Evolutionary conservation across 2,888 invertebrate genomes (phyloP).

Genomic region (Phalangium opilio): DNA sequence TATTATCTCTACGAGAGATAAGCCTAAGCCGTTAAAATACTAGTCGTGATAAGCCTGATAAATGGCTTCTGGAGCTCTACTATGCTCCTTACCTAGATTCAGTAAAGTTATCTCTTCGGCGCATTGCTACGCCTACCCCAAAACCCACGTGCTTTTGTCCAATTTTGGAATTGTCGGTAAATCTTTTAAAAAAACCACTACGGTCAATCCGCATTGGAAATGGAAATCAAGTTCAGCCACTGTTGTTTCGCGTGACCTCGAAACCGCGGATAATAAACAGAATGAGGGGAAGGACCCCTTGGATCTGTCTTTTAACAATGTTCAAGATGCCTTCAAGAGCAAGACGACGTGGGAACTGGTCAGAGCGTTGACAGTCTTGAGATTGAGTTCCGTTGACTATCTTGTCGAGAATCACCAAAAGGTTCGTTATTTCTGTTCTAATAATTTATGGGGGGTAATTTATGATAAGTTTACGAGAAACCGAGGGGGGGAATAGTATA

Average conservation of each 20-base stretch:
- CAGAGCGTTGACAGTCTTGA: slow-evolving; percentile 78
- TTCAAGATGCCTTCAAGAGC: slow-evolving; percentile 81
- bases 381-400: slow-evolving; percentile 69
- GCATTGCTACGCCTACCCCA: too few species aligned
- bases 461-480: too few species aligned
- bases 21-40: too few species aligned
- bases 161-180: too few species aligned
- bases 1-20: too few species aligned
- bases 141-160: too few species aligned
- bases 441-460: background rate
- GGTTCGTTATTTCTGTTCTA: slow-evolving; percentile 45
- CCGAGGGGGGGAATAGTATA: too few species aligned
- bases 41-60: too few species aligned
- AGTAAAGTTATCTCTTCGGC: too few species aligned
- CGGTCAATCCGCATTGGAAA: background rate
- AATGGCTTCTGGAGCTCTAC: too few species aligned
- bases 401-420: slow-evolving; percentile 81
- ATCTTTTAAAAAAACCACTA: background rate
- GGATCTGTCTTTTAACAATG: slow-evolving; percentile 71
- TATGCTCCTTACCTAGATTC: too few species aligned
- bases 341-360: slow-evolving; percentile 84
- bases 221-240: background rate
- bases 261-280: background rate
- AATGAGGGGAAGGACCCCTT: slow-evolving; percentile 43
- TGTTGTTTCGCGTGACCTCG: background rate